Evolutionary conservation across 2,797 vertebrate genomes (phyloP).

Genomic region (Etheostoma nigrum): DNA sequence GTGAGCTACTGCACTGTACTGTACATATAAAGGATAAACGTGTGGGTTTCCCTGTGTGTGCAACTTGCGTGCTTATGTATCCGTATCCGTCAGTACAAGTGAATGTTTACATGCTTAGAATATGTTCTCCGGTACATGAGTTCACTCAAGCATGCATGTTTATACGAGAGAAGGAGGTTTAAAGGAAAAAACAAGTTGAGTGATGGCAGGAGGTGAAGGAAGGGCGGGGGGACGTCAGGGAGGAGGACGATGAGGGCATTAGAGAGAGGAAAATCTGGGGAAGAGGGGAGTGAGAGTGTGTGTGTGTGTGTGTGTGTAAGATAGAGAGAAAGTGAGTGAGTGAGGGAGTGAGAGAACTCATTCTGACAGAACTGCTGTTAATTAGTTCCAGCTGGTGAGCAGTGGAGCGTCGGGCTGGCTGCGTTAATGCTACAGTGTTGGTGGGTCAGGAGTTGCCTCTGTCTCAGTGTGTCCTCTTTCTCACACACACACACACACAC

Average conservation of each 20-base stretch:
- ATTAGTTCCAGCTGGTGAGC: conserved; percentile 84
- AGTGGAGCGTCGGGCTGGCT: conserved; percentile 55
- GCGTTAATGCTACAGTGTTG: conserved; percentile 62
- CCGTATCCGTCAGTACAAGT: conserved; percentile 18
- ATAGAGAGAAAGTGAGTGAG: not conserved
- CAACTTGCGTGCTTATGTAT: not conserved
- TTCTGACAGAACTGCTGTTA: conserved; percentile 78
- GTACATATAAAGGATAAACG: not conserved
- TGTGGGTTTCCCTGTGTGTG: conserved; percentile 14
- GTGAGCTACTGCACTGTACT: conserved; percentile 27
- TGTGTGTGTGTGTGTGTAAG: conserved; percentile 17
- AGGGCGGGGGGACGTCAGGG: conserved; percentile 58
- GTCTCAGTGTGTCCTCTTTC: conserved; percentile 33
- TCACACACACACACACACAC: conserved; percentile 21
- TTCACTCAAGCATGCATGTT: conserved; percentile 32
- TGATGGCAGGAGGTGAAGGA: conserved; percentile 62
- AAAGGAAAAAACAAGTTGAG: conserved; percentile 61
- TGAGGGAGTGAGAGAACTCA: conserved; percentile 63
- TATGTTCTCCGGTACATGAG: conserved; percentile 21
- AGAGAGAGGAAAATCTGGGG: conserved; percentile 60
- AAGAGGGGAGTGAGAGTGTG: conserved; percentile 30
- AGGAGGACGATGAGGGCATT: conserved; percentile 68
- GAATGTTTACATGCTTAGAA: conserved; percentile 51
- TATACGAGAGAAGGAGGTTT: conserved; percentile 28
- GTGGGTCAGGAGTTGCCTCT: conserved; percentile 72